Percentiles rank a stretch among this genome's conserved stretches.
These are phyloP conservation scores for Aplochiton taeniatus DNA, from an alignment of 2,797 vertebrate species.

Conservation along the genomic window DNA sequence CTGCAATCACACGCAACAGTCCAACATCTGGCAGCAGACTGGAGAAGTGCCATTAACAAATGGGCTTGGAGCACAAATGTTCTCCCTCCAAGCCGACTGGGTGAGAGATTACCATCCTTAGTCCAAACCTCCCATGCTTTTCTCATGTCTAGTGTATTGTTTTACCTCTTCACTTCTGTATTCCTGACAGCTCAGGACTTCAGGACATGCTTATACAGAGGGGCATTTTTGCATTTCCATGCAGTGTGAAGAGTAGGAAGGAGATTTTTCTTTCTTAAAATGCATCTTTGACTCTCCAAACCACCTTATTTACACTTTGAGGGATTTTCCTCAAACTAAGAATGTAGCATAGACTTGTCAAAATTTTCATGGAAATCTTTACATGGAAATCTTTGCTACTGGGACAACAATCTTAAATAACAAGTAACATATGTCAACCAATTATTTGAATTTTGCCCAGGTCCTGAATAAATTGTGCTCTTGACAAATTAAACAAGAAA, in stretches of 20 bases:
- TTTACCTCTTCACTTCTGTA: conserved; percentile 39
- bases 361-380: conserved; percentile 50
- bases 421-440: conserved; percentile 70
- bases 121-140: conserved; percentile 31
- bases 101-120: conserved; percentile 53
- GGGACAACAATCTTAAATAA: conserved; percentile 42
- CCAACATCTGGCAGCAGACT: conserved; percentile 75
- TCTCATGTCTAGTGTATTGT: conserved; percentile 46
- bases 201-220: conserved; percentile 24
- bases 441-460: conserved; percentile 65
- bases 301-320: conserved; percentile 1
- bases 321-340: conserved; percentile 28
- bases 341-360: conserved; percentile 28
- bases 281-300: conserved; percentile 10
- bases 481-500: too few species aligned
- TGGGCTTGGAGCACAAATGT: conserved; percentile 40
- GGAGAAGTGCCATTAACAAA: conserved; percentile 52
- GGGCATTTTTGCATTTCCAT: conserved; percentile 9
- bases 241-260: neutral
- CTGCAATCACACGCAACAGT: conserved; percentile 68
- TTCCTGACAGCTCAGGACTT: conserved; percentile 35
- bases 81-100: conserved; percentile 51
- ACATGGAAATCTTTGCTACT: conserved; percentile 48
- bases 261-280: neutral
- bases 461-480: too few species aligned